Percentiles rank a stretch among this genome's conserved stretches.
These are phyloP conservation scores for Pseudoatta argentina DNA, from an alignment of 1,140 invertebrate species.

Conservation along the genomic window DNA sequence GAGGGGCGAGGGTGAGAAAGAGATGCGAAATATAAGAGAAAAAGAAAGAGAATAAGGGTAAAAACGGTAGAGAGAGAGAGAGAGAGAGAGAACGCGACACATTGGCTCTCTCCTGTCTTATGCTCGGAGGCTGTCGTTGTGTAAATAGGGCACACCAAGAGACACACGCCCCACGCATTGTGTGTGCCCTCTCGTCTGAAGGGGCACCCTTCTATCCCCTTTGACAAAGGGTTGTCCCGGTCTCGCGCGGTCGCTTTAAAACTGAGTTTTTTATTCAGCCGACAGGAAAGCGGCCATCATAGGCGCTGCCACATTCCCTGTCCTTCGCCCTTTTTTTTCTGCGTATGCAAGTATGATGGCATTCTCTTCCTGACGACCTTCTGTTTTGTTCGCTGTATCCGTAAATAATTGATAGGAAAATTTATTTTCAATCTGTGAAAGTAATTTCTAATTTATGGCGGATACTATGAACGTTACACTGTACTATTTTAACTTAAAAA, in stretches of 20 bases:
- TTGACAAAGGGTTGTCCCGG: conserved; percentile 77
- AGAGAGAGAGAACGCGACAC: conserved; percentile 59
- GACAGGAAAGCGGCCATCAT: conserved; percentile 80
- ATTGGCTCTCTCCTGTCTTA: conserved; percentile 56
- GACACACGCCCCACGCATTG: conserved; percentile 78
- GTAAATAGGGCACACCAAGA: conserved; percentile 79
- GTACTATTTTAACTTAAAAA: too few relatives aligned
- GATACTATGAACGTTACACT: background rate
- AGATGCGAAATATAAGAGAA: conserved; percentile 19
- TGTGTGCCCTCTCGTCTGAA: conserved; percentile 71
- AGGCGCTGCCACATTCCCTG: conserved; percentile 57
- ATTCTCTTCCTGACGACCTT: conserved; percentile 37
- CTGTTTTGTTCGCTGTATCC: background rate
- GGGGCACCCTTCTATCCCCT: conserved; percentile 76
- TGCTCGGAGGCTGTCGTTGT: conserved; percentile 76
- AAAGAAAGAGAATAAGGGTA: conserved; percentile 56
- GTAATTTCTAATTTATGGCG: background rate
- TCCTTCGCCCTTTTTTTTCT: conserved; percentile 57
- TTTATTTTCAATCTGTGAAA: background rate
- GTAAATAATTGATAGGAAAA: background rate
- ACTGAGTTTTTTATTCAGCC: conserved; percentile 79
- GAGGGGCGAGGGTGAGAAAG: conserved; percentile 69
- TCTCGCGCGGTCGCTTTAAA: conserved; percentile 73
- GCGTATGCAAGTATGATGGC: conserved; percentile 30
- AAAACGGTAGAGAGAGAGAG: conserved; percentile 49